phyloP scores from a whole-genome alignment of 2,797 vertebrate genomes.

The Thamnophis elegans region DNA sequence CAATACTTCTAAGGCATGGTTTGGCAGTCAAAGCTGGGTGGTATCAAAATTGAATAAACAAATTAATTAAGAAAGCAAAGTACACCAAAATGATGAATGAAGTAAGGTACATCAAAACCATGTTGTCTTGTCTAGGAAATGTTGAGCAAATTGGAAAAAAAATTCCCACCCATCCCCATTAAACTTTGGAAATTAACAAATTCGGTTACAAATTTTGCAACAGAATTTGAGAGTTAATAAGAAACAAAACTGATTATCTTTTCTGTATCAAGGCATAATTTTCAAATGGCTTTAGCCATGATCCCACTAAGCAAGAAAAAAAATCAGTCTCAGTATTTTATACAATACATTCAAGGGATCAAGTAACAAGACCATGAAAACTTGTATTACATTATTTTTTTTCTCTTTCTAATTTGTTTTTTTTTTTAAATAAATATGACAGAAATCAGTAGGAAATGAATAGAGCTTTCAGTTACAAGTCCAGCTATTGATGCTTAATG shows the following conservation, averaged over 20 bases:
- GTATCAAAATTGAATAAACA: not conserved
- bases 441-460: not conserved
- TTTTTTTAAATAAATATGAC: no score
- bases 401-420: no score
- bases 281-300: not conserved
- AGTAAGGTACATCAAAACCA: not conserved
- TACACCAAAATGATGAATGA: not conserved
- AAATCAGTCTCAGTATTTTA: not conserved
- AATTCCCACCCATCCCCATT: not conserved
- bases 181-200: not conserved
- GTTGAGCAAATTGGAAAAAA: not conserved
- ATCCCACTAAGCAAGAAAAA: not conserved
- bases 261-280: not conserved
- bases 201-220: not conserved
- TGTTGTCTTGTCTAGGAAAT: not conserved
- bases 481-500: not conserved
- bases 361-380: not conserved
- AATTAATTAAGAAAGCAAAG: not conserved
- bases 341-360: not conserved
- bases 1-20: not conserved
- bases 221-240: not conserved
- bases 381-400: not conserved
- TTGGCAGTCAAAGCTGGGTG: not conserved
- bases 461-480: not conserved
- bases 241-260: not conserved